These are phyloP conservation scores for Zaprionus inermis DNA, from an alignment of 1,140 invertebrate genomes.

Conservation along the genomic window DNA sequence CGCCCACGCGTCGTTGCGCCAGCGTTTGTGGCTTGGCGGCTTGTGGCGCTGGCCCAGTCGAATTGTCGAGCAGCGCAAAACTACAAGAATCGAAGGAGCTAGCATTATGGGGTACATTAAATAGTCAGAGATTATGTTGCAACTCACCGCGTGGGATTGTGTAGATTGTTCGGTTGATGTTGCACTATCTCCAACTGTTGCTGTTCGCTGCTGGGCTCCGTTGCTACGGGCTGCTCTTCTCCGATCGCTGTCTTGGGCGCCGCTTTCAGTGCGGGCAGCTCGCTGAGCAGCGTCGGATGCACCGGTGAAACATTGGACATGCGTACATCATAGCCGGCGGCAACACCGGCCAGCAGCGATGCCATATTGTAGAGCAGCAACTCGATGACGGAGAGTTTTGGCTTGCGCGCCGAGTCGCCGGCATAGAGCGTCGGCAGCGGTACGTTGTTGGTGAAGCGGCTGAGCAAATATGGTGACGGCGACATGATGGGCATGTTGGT, in stretches of 20 bases:
- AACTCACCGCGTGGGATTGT: conserved; percentile 40
- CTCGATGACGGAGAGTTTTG: conserved; percentile 91
- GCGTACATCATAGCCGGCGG: conserved; percentile 95
- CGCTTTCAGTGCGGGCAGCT: conserved; percentile 74
- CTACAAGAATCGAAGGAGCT: not conserved
- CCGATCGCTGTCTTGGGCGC: conserved; percentile 52
- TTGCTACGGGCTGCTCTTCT: conserved; percentile 39
- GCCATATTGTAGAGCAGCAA: conserved; percentile 95
- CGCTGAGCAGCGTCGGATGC: conserved; percentile 88
- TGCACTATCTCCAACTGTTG: conserved; percentile 19
- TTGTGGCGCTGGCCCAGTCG: not conserved
- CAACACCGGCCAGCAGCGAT: conserved; percentile 94
- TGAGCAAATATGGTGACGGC: conserved; percentile 80
- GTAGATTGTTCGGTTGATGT: not conserved
- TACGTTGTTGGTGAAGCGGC: conserved; percentile 85
- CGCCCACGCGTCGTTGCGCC: conserved; percentile 59
- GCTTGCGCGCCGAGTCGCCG: conserved; percentile 87
- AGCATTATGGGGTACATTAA: no score
- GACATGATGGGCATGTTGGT: conserved; percentile 85
- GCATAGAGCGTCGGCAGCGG: conserved; percentile 91
- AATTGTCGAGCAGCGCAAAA: conserved; percentile 38
- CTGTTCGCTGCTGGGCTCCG: not conserved
- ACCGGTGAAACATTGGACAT: conserved; percentile 93
- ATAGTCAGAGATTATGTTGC: no score
- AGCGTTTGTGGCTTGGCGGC: conserved; percentile 53